Evolutionary conservation across 2,888 invertebrate genomes (phyloP), one percentile per base, ranked within the genome.

Genomic region (Dilophus febrilis): DNA sequence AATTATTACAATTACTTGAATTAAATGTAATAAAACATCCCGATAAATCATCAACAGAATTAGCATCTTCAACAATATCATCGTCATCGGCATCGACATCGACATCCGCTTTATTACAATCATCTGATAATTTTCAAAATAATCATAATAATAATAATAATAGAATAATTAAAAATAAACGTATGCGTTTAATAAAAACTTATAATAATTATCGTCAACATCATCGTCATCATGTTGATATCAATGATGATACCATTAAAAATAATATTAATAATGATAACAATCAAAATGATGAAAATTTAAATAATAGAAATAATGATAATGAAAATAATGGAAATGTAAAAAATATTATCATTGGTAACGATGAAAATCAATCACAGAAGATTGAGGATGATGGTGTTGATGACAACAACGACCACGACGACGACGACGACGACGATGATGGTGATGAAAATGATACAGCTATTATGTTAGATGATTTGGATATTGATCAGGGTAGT

Each of bases 391-490:
- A 26, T 16, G 18, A 40, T 34, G 17, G 7, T 3, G 39, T 34
- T 28, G 39, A 39, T 28, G 39, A 39, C 18, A 34, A 39, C 29
- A 27, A 18, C 18, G 34, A 39, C 6, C 19, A 29, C 14, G 34
- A 34, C 34, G 19, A 18, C 12, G 40, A 30, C 14, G 27, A 30
- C 8, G 40, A 35, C 19, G 34, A 35, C 2, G 35, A 35, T 19
- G 35, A 35, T 22, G 22, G 22, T 8, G 8, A 6, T 37, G 8
- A 19, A 28, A 40, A 40, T 18, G 35, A 40, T 6, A 40, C 39
- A 12, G 16, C 39, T 8, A 40, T 34, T 34, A 11, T 18, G 10
- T 34, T 34, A 17, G 34, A 34, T 18, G 34, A 34, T n/a, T n/a
- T n/a, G n/a, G n/a, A n/a, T n/a, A n/a, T n/a, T n/a, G n/a, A n/a